Evolutionary conservation across 23 tunicate species (phyloP).

Genomic region (Halocynthia aurantium): DNA sequence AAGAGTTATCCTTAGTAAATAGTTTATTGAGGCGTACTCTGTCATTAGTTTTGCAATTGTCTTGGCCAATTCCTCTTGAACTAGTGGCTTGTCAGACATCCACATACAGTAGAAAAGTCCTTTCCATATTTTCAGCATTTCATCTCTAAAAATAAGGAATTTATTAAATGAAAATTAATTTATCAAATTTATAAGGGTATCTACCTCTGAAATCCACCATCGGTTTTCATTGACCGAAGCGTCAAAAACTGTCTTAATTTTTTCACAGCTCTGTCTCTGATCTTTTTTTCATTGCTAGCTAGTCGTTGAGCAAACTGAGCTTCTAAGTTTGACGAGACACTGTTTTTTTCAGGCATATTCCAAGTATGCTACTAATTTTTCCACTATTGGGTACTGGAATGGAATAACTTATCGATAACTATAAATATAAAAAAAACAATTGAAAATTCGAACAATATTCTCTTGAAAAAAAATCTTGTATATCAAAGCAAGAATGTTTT

Average conservation of each 20-base stretch:
- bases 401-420: too few species aligned
- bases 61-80: conserved; percentile 85
- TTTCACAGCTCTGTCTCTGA: conserved; percentile 59
- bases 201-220: conserved; percentile 66
- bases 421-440: too few species aligned
- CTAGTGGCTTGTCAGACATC: conserved; percentile 93
- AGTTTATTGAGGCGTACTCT: conserved; percentile 28
- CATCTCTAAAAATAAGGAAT: conserved; percentile 32
- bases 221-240: conserved; percentile 33
- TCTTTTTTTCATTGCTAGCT: conserved; percentile 77
- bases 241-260: conserved; percentile 40
- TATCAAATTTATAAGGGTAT: background rate
- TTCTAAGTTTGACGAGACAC: too few species aligned
- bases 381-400: too few species aligned
- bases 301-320: conserved; percentile 68
- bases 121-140: conserved; percentile 75
- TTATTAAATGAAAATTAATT: too few species aligned
- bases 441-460: too few species aligned
- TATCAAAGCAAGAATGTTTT: too few species aligned
- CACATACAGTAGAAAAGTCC: conserved; percentile 96
- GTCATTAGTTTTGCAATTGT: conserved; percentile 63
- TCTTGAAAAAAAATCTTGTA: too few species aligned
- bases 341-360: too few species aligned
- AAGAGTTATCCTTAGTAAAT: background rate
- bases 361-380: too few species aligned